Base-by-base conservation (phyloP, 2,113 vertebrate genomes). In the Anthoscopus minutus region DNA sequence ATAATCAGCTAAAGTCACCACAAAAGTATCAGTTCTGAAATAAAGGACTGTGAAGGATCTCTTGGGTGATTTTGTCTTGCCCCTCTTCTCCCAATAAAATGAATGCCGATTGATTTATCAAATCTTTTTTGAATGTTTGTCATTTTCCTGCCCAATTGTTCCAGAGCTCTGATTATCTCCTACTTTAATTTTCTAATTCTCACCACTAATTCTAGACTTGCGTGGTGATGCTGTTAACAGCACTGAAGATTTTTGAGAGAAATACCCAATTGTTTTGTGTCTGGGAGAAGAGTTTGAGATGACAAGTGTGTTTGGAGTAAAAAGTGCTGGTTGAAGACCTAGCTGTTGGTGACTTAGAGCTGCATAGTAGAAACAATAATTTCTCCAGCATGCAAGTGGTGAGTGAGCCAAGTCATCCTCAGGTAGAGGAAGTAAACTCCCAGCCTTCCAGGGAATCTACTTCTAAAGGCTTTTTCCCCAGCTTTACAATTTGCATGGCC, bases 311-410 rank as follows among this genome's bases (percentile, higher is more conserved):
- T 12, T 70, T 80, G 61, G n/a, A 84, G 24, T 78, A 42, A 37
- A 17, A 86, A 54, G n/a, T 44, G 11, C 44, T 61, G 35, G 10
- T 28, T 85, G 51, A 78, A 92, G 35, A 54, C 14, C 15, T 38
- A 30, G 48, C 31, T 81, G 42, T 56, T 74, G 37, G 44, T 1
- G 0, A 33, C 44, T 73, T 27, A 45, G 37, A 61, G 22, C 42
- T 53, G 7, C 28, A 9, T 30, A 40, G 50, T 37, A 89, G 48
- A 61, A 94, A 57, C 2, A 15, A 25, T 30, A 33, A 10, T 38
- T 73, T 25, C 57, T 84, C 18, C 13, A 66, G n/a, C 0, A 0
- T 56, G 15, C 44, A 42, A 28, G 15, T 42, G 42, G 16, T 81
- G 58, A 89, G 45, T 35, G 30, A 79, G 51, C 42, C 33, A 85